Evolutionary conservation across 1,140 invertebrate genomes (phyloP).

Genomic region (Pseudoatta argentina): DNA sequence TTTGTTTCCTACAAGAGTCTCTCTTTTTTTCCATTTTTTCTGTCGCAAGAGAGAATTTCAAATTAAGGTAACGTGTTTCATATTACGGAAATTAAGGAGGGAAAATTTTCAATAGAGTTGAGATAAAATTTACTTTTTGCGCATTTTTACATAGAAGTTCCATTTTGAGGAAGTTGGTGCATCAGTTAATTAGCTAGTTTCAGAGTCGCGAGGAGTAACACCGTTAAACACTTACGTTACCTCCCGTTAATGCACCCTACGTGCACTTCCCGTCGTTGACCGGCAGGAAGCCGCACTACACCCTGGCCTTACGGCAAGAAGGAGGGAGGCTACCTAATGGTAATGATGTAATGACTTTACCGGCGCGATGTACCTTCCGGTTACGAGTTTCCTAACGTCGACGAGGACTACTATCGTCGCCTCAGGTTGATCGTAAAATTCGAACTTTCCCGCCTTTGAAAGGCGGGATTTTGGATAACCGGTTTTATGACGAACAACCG

Average conservation of each 20-base stretch:
- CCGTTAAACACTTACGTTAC: constrained; percentile 77
- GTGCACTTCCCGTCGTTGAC: constrained; percentile 75
- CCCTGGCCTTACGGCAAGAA: constrained; percentile 53
- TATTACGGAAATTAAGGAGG: neutral
- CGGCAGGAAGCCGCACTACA: constrained; percentile 74
- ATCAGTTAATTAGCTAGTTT: constrained; percentile 72
- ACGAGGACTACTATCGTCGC: constrained; percentile 17
- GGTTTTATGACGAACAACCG: constrained; percentile 58
- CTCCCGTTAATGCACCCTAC: constrained; percentile 77
- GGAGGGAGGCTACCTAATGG: constrained; percentile 71
- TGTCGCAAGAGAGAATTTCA: neutral
- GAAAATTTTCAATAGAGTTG: neutral
- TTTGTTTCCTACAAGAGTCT: neutral
- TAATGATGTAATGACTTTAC: constrained; percentile 78
- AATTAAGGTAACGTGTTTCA: neutral
- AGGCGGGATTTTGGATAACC: neutral
- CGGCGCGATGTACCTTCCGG: constrained; percentile 57
- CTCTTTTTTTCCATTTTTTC: neutral
- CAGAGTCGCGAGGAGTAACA: constrained; percentile 69
- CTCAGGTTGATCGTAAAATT: constrained; percentile 68
- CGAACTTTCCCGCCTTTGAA: constrained; percentile 30
- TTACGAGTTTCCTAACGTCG: constrained; percentile 70
- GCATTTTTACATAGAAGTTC: neutral
- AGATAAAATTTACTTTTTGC: neutral
- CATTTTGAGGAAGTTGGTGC: constrained; percentile 59